phyloP scores from a whole-genome alignment of 2,797 vertebrate genomes.

The Octomys mimax region DNA sequence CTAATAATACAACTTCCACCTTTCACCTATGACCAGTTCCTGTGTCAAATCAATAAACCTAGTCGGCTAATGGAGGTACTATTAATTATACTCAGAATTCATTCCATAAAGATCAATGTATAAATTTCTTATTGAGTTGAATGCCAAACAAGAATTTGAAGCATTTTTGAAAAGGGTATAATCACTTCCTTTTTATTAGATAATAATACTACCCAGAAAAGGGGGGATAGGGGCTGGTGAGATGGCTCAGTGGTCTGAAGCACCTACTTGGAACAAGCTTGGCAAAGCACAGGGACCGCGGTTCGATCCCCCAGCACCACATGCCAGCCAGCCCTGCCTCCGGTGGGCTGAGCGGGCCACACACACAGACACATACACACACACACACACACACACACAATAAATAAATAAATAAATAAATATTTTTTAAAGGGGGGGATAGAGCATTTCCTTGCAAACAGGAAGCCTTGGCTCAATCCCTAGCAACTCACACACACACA shows the following conservation, averaged over 20 bases:
- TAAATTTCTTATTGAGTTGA: conserved; percentile 22
- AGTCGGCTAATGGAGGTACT: conserved; percentile 27
- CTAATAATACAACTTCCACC: conserved; percentile 39
- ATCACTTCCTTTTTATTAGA: conserved; percentile 19
- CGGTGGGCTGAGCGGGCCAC: too few species aligned
- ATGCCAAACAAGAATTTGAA: conserved; percentile 36
- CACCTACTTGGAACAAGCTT: too few species aligned
- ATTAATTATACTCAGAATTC: conserved; percentile 36
- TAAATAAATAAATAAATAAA: too few species aligned
- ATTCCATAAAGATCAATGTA: conserved; percentile 49
- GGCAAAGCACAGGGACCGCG: too few species aligned
- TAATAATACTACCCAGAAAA: background rate
- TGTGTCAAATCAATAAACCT: conserved; percentile 49
- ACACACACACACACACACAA: too few species aligned
- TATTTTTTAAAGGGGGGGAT: too few species aligned
- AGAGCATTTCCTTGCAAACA: background rate
- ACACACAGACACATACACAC: too few species aligned
- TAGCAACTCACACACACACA: background rate
- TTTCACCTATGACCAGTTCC: conserved; percentile 40
- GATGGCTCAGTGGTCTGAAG: too few species aligned
- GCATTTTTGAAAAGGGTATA: conserved; percentile 49
- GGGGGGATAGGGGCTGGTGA: too few species aligned
- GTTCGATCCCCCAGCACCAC: too few species aligned
- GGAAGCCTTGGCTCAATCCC: background rate
- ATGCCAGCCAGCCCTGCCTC: too few species aligned